phyloP scores from a whole-genome alignment of 2,888 invertebrate genomes.

The Macrosoma leucophasiata region DNA sequence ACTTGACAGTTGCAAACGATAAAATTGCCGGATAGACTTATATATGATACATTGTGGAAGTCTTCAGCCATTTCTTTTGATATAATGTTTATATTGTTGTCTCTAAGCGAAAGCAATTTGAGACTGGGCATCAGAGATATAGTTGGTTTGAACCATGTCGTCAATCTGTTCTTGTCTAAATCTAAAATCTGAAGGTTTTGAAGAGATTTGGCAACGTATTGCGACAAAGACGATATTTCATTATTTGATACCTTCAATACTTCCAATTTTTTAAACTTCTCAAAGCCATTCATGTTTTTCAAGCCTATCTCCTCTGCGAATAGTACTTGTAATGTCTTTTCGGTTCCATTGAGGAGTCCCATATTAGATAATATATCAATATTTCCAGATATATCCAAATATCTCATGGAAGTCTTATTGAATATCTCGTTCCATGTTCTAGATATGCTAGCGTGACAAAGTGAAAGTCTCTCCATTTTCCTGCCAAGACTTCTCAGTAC shows the following conservation, averaged over 20 bases:
- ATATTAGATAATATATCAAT: conserved; percentile 42
- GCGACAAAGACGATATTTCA: conserved; percentile 53
- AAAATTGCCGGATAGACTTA: conserved; percentile 74
- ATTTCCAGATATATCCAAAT: conserved; percentile 76
- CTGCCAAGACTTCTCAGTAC: conserved; percentile 33
- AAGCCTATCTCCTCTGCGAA: conserved; percentile 61
- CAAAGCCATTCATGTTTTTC: conserved; percentile 45
- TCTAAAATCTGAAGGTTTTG: conserved; percentile 61
- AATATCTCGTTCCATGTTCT: conserved; percentile 51
- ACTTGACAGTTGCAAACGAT: conserved; percentile 77
- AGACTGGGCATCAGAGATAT: conserved; percentile 53
- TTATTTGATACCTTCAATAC: conserved; percentile 68
- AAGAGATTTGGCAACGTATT: conserved; percentile 41
- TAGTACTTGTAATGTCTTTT: conserved; percentile 52
- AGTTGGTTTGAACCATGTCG: conserved; percentile 67
- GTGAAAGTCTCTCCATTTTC: conserved; percentile 41
- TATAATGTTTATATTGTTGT: conserved; percentile 75
- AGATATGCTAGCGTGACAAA: conserved; percentile 61
- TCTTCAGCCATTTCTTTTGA: conserved; percentile 75
- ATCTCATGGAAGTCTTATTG: conserved; percentile 49
- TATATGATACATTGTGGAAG: conserved; percentile 53
- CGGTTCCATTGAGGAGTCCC: conserved; percentile 53
- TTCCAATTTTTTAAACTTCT: conserved; percentile 51
- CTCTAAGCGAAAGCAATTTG: conserved; percentile 54
- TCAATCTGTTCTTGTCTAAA: conserved; percentile 70